A percentile compares a stretch with the other conserved stretches of the same genome.
phyloP scores from a whole-genome alignment of 2,797 vertebrate species.

The Neomorphus geoffroyi region DNA sequence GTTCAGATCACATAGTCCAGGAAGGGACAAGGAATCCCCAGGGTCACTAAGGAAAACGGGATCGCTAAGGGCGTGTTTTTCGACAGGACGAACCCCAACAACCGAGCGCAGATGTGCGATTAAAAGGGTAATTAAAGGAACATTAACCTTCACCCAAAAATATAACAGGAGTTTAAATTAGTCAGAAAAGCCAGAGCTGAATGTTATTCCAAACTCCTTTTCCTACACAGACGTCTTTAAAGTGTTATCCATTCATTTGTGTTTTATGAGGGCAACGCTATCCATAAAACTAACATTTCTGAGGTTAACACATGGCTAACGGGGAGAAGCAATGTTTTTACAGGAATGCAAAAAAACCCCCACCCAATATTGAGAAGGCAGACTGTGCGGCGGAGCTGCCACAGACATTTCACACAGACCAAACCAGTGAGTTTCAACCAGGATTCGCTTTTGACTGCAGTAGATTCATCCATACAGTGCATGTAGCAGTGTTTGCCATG shows the following conservation, averaged over 20 bases:
- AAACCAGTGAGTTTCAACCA: not conserved
- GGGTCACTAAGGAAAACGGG: not conserved
- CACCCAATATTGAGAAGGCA: too few relatives aligned
- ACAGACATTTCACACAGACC: too few relatives aligned
- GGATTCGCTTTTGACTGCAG: not conserved
- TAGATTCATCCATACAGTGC: not conserved
- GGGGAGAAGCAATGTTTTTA: constrained; percentile 49
- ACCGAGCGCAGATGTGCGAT: constrained; percentile 35
- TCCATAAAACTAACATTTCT: constrained; percentile 57
- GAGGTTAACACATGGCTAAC: constrained; percentile 61
- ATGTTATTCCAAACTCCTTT: constrained; percentile 64
- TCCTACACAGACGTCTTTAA: constrained; percentile 30
- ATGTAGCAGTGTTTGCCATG: not conserved
- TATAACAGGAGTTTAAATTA: constrained; percentile 68
- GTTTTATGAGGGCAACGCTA: constrained; percentile 60
- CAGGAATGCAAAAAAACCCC: not conserved
- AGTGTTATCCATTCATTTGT: constrained; percentile 50
- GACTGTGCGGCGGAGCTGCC: too few relatives aligned
- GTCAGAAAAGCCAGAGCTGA: constrained; percentile 29
- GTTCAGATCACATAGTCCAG: not conserved
- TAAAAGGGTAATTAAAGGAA: constrained; percentile 64
- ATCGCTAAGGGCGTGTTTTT: not conserved
- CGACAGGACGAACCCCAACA: not conserved
- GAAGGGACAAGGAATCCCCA: not conserved
- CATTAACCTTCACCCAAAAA: constrained; percentile 70